These are phyloP conservation scores for Eristalis intricaria DNA, from an alignment of 2,888 invertebrate species.

Conservation along the genomic window DNA sequence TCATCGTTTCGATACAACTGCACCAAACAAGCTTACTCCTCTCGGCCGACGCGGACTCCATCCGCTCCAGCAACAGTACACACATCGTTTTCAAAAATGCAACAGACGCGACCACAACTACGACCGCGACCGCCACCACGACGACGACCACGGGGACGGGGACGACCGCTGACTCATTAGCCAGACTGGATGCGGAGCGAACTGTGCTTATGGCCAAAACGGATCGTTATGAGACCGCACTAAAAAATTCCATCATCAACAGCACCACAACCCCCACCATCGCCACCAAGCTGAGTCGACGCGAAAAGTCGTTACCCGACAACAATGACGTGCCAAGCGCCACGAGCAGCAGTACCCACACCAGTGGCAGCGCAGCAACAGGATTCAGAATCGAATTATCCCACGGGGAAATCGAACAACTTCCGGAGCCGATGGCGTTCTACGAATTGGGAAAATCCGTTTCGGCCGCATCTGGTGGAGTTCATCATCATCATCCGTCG, in stretches of 20 bases:
- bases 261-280: background rate
- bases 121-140: background rate
- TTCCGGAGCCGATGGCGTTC: constrained; percentile 67
- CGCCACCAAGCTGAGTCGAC: constrained; percentile 46
- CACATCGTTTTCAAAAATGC: constrained; percentile 55
- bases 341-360: background rate
- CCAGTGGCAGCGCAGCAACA: constrained; percentile 36
- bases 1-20: constrained; percentile 73
- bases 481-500: constrained; percentile 46
- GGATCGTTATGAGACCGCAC: constrained; percentile 49
- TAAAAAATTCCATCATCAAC: constrained; percentile 42
- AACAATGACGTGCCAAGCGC: background rate
- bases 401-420: constrained; percentile 58
- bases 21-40: constrained; percentile 72
- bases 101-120: constrained; percentile 14
- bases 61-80: constrained; percentile 67
- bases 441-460: constrained; percentile 52
- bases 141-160: background rate
- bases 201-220: constrained; percentile 58
- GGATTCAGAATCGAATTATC: constrained; percentile 54
- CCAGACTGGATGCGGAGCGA: constrained; percentile 35
- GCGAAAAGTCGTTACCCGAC: constrained; percentile 45
- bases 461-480: constrained; percentile 41
- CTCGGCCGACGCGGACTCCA: constrained; percentile 73
- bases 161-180: constrained; percentile 18